Evolutionary conservation across 2,113 vertebrate genomes (phyloP).

Genomic region (Calyptomena viridis): DNA sequence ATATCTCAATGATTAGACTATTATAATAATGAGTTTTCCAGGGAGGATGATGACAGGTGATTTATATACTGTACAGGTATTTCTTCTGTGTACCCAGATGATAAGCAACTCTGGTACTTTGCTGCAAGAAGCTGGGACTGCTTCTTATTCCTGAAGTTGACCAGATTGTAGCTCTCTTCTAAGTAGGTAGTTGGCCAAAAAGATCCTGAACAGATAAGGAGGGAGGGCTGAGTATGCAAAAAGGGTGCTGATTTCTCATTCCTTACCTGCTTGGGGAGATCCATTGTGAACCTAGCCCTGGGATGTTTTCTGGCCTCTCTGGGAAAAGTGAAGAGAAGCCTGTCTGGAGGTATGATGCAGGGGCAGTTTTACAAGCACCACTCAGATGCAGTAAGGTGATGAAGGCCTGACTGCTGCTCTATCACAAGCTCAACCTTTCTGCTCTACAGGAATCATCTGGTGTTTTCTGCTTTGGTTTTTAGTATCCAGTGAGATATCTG

Average conservation of each 20-base stretch:
- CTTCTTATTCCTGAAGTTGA: not conserved
- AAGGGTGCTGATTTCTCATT: not conserved
- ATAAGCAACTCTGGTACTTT: not conserved
- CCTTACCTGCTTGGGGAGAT: not conserved
- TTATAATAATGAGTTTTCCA: constrained; percentile 36
- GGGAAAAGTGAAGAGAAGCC: not conserved
- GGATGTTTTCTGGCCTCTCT: not conserved
- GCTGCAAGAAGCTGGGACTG: not conserved
- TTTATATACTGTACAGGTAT: constrained; percentile 5
- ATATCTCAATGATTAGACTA: constrained; percentile 22
- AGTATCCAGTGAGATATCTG: not conserved
- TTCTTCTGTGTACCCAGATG: not conserved
- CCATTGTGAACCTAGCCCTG: not conserved
- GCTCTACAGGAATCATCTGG: not conserved
- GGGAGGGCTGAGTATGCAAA: not conserved
- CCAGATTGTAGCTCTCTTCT: not conserved
- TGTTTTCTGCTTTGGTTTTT: not conserved
- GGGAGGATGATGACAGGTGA: not conserved
- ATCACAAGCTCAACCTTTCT: not conserved
- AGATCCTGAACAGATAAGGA: not conserved
- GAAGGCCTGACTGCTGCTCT: not conserved
- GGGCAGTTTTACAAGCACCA: not conserved
- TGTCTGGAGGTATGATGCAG: not conserved
- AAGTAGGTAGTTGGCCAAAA: not conserved
- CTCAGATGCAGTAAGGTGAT: not conserved